These are phyloP conservation scores for Sisyra nigra DNA, from an alignment of 2,888 invertebrate species.

Conservation along the genomic window DNA sequence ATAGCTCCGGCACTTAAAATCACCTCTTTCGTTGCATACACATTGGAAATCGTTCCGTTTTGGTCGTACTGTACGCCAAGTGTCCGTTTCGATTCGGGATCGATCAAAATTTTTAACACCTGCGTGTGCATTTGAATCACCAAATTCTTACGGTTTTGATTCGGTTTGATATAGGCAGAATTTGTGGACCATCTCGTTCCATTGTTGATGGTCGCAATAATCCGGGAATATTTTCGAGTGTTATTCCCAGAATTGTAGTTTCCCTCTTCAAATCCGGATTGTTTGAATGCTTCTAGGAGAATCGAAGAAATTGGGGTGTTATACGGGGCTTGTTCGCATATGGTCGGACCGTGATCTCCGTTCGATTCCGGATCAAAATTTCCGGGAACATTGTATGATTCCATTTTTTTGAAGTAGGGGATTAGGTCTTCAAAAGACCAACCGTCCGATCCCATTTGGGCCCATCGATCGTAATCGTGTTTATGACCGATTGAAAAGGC, in stretches of 20 bases:
- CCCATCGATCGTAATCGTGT: conserved; percentile 64
- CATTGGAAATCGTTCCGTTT: conserved; percentile 31
- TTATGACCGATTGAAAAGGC: conserved; percentile 56
- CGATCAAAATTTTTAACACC: conserved; percentile 40
- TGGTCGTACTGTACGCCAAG: conserved; percentile 42
- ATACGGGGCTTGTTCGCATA: conserved; percentile 35
- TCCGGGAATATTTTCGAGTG: conserved; percentile 36
- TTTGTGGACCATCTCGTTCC: conserved; percentile 52
- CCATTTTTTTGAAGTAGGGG: conserved; percentile 63
- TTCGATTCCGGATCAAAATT: conserved; percentile 36
- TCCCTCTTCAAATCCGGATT: conserved; percentile 38
- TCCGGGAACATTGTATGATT: conserved; percentile 45
- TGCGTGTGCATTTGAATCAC: conserved; percentile 40
- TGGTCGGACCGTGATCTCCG: conserved; percentile 36
- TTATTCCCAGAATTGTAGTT: conserved; percentile 47
- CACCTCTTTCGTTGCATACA: conserved; percentile 50
- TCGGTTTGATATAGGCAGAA: conserved; percentile 46
- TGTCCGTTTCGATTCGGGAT: conserved; percentile 35
- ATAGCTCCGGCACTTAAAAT: conserved; percentile 62
- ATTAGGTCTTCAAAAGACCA: conserved; percentile 59
- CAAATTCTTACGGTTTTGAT: conserved; percentile 30
- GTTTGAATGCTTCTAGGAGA: conserved; percentile 43
- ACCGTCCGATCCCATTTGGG: conserved; percentile 54
- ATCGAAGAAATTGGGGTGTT: conserved; percentile 28
- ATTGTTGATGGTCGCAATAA: conserved; percentile 45